Evolutionary conservation across 2,888 invertebrate species (phyloP).

Genomic region (Hemistola chrysoprasaria): DNA sequence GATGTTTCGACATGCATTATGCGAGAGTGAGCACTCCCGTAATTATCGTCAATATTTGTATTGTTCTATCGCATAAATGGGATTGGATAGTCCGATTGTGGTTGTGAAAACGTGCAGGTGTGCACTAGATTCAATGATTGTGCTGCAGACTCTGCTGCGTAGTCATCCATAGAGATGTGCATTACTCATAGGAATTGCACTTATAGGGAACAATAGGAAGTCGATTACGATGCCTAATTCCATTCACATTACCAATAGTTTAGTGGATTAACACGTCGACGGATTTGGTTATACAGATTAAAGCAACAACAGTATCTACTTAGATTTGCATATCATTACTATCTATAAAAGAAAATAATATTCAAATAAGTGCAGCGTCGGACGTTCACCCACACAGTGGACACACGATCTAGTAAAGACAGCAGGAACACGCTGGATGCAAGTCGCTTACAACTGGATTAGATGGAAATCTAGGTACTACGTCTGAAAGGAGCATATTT

Average conservation of each 20-base stretch:
- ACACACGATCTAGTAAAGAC: no score
- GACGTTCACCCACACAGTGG: no score
- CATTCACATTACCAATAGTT: constrained; percentile 13
- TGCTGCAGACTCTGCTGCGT: constrained; percentile 10
- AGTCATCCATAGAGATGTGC: constrained; percentile 29
- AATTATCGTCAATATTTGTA: constrained; percentile 27
- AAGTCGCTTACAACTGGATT: no score
- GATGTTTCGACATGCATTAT: constrained; percentile 62
- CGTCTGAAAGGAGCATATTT: no score
- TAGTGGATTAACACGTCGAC: no score
- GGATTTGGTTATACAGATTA: no score
- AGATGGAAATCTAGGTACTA: no score
- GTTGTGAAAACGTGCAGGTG: constrained; percentile 40
- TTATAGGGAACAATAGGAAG: constrained; percentile 22
- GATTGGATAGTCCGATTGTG: constrained; percentile 28
- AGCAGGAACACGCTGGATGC: no score
- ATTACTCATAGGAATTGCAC: constrained; percentile 28
- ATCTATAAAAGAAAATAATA: no score
- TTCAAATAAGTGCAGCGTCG: no score
- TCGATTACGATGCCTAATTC: constrained; percentile 22
- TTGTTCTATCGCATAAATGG: constrained; percentile 29
- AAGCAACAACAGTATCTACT: no score
- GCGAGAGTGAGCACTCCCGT: constrained; percentile 13
- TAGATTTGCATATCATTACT: no score
- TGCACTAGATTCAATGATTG: constrained; percentile 20